Base-by-base conservation (phyloP, 2,888 invertebrate species). In the Drosophila phalerata region DNA sequence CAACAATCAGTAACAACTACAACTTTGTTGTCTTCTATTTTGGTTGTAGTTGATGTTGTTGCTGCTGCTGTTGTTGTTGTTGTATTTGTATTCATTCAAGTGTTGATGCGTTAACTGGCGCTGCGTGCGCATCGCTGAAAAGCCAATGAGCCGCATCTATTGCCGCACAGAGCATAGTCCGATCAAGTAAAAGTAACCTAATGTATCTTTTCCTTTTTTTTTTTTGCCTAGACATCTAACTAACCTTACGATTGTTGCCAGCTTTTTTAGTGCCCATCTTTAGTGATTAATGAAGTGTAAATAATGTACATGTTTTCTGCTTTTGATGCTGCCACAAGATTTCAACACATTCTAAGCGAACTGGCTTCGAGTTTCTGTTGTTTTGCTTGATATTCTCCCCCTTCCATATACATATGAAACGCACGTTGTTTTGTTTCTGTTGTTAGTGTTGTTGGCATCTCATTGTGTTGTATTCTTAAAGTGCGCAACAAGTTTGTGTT, bases 211-310 rank as follows among this genome's bases (percentile, higher is more conserved):
- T 69, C 56, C 47, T 47, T 37, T 37, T 45, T 45, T 19, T 40
- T 32, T 63, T 48, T 53, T 49, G 17, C 45, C 38, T 5, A 42
- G 60, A 51, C 60, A 38, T 49, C 45, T 6, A 30, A 52, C 56
- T 57, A 67, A 77, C 77, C 67, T 64, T 76, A 77, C 61, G 56
- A 49, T 66, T 56, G 66, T 56, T 65, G 55, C 47, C 43, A 38
- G 40, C 48, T 48, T 66, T 77, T 79, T 87, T 77, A 69, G 79
- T 58, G 68, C 67, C 71, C 69, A 77, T 81, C 78, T 83, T 65
- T 73, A 71, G 76, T 88, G 88, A 88, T 89, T 87, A 87, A 87
- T 87, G 87, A 87, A 89, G 87, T 87, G 88, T 89, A 87, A 82
- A 87, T 77, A 87, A 89, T 75, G 85, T 72, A 73, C 70, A 88